Conservation (phyloP, 2,888 invertebrate species). For the Tachina lurida region DNA sequence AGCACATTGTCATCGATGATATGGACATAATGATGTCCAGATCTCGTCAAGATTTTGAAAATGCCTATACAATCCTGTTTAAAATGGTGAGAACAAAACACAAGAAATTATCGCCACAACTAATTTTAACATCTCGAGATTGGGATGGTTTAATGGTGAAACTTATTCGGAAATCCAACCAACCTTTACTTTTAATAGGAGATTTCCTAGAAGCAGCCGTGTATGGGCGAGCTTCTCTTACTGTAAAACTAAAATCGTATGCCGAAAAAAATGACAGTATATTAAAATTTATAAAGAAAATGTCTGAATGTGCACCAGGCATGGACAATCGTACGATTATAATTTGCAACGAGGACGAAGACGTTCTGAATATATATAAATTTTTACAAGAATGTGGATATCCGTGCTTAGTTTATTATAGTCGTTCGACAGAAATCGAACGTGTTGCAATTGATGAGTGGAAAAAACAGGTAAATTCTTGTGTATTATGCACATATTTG, state of each 20-base stretch:
- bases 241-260: conserved; percentile 80
- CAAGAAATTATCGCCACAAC: conserved; percentile 83
- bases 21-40: conserved; percentile 85
- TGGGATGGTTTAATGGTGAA: conserved; percentile 86
- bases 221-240: conserved; percentile 85
- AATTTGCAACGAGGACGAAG: conserved; percentile 85
- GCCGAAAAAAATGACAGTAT: conserved; percentile 79
- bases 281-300: conserved; percentile 84
- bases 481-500: background rate
- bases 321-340: conserved; percentile 85
- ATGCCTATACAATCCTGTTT: conserved; percentile 63
- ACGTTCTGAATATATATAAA: conserved; percentile 83
- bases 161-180: conserved; percentile 82
- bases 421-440: conserved; percentile 64
- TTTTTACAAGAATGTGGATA: conserved; percentile 74
- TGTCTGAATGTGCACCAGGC: conserved; percentile 76
- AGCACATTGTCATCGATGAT: conserved; percentile 88
- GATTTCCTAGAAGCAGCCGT: conserved; percentile 90
- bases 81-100: conserved; percentile 69
- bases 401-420: conserved; percentile 72
- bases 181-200: conserved; percentile 87
- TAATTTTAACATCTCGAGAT: conserved; percentile 85
- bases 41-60: conserved; percentile 70
- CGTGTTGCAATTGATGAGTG: conserved; percentile 73
- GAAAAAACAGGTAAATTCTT: conserved; percentile 73